Conservation (phyloP, 2,797 vertebrate species). For the Sebastes hubbsi region DNA sequence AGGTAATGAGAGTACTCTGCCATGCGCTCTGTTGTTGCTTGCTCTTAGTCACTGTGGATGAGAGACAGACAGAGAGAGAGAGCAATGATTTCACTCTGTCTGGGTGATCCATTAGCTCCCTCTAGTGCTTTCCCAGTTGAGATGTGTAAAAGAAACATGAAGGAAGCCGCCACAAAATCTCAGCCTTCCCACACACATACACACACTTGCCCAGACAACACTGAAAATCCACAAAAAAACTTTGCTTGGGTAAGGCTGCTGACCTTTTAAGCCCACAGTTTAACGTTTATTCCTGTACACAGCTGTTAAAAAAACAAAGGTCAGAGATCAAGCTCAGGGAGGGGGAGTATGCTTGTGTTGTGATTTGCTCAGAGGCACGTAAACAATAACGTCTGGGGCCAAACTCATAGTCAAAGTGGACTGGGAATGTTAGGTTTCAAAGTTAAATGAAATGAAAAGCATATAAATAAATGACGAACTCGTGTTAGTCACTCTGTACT, state of each 20-base stretch:
- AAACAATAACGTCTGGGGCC: background rate
- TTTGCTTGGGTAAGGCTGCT: background rate
- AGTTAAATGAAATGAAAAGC: background rate
- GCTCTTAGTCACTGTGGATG: slow-evolving; percentile 9
- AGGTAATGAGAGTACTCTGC: slow-evolving; percentile 52
- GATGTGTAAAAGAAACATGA: background rate
- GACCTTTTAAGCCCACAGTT: background rate
- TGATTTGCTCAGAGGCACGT: background rate
- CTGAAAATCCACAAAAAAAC: background rate
- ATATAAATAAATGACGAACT: slow-evolving; percentile 4
- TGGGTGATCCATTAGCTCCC: slow-evolving; percentile 60
- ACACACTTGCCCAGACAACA: background rate
- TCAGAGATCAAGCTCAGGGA: slow-evolving; percentile 12
- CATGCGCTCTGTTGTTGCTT: slow-evolving; percentile 33
- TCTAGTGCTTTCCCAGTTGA: slow-evolving; percentile 59
- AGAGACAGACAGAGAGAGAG: background rate
- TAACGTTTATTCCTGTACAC: background rate
- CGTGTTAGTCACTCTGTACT: background rate
- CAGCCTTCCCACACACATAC: background rate
- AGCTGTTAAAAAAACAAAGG: slow-evolving; percentile 12
- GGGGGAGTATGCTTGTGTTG: background rate
- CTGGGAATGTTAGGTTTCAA: background rate
- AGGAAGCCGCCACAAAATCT: background rate
- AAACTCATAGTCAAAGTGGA: slow-evolving; percentile 1
- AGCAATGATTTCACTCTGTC: background rate